Evolutionary conservation across 2,888 invertebrate genomes (phyloP), one percentile per base, ranked within the genome.

Genomic region (Alsophila aescularia): DNA sequence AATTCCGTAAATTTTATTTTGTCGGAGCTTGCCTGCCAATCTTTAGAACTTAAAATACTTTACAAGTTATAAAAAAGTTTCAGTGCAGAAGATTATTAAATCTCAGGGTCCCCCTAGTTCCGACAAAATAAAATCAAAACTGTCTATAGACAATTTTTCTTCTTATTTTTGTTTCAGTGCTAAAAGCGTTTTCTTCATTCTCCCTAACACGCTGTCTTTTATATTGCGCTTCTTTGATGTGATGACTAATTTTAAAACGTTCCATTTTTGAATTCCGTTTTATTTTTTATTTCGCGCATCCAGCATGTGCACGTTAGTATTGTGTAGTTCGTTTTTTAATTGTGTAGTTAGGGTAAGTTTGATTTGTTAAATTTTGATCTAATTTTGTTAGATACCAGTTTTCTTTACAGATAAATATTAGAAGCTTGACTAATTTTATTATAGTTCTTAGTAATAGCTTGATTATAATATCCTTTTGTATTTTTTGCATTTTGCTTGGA

Each of bases 1-100:
- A 87, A 88, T 80, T 87, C 37, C 51, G 24, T 51, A 1, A 87
- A 71, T 75, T 60, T 80, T 15, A 29, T 12, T 15, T 41, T 12
- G 41, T 29, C n/a, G 14, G 24, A n/a, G n/a, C n/a, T n/a, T n/a
- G n/a, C n/a, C n/a, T 24, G 5, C 24, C 24, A 6, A 8, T 24
- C 7, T 24, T 24, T 24, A 8, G 8, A 24, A 24, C 8, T 24
- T 5, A 5, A 1, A 24, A 7, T 2, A 24, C 18, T 7, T 7
- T 24, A 5, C 1, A 8, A 24, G 7, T 24, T 24, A 18, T 18
- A 18, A 4, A 24, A 2, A 24, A 24, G 7, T 7, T 5, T 7
- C n/a, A n/a, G n/a, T n/a, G n/a, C n/a, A n/a, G n/a, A n/a, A n/a
- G n/a, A n/a, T n/a, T n/a, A n/a, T n/a, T n/a, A n/a, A n/a, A n/a